These are phyloP conservation scores for Cephus rjabovi DNA, from an alignment of 2,888 invertebrate genomes.

Conservation along the genomic window DNA sequence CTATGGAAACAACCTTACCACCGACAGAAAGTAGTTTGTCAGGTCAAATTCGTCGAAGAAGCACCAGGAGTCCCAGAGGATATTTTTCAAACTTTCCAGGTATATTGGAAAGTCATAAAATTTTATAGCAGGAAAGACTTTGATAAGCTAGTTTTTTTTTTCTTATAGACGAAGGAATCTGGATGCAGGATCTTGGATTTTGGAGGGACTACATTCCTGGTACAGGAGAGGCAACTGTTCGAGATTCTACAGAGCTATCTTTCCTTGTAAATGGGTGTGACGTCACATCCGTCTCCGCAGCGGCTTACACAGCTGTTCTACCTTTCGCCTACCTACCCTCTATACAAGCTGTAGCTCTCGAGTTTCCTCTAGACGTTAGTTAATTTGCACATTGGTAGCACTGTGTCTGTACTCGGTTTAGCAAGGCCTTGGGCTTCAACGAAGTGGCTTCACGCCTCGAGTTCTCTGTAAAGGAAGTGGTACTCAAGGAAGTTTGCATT, in stretches of 20 bases:
- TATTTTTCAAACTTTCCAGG: constrained; percentile 54
- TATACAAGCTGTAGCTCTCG: constrained; percentile 78
- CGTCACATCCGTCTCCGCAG: constrained; percentile 61
- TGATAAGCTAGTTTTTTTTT: neutral
- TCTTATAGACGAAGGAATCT: constrained; percentile 54
- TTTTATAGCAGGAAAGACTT: neutral
- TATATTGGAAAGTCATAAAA: constrained; percentile 14
- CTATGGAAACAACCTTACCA: constrained; percentile 60
- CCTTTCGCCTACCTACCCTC: constrained; percentile 81
- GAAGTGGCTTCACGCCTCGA: neutral
- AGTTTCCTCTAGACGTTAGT: constrained; percentile 84
- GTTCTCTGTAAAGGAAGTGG: neutral
- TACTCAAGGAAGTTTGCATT: neutral
- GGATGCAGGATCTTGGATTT: constrained; percentile 57
- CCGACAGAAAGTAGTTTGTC: constrained; percentile 25
- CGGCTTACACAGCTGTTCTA: constrained; percentile 82
- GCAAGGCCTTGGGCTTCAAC: neutral
- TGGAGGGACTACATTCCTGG: constrained; percentile 44
- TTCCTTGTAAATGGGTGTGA: constrained; percentile 63
- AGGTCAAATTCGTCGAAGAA: constrained; percentile 41
- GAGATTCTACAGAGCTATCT: constrained; percentile 52
- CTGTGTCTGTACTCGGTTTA: neutral
- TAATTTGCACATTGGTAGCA: neutral
- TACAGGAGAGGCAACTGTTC: constrained; percentile 34
- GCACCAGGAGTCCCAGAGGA: constrained; percentile 39